Base-by-base conservation (phyloP, 2,888 invertebrate genomes). In the Latheticus oryzae region DNA sequence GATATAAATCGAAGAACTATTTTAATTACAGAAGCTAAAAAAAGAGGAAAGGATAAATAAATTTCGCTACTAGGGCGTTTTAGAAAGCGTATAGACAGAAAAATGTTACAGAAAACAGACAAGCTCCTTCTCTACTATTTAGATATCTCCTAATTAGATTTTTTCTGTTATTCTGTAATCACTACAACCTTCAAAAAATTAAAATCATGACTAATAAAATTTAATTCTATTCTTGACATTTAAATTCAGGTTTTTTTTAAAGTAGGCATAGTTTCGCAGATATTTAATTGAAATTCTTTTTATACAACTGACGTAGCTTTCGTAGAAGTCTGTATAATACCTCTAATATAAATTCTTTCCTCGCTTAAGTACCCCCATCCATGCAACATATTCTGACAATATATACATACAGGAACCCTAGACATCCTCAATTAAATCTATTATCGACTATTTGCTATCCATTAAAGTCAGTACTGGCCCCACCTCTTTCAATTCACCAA, bases 401-500 rank as follows among this genome's bases (percentile, higher is more conserved):
- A 26, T 42, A 24, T 12, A 19, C 11, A 37, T 8, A 11, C 30
- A 28, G 38, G 38, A 21, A 38, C 21, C 23, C 35, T 12, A 26
- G 48, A 33, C 53, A 35, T 35, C 43, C 21, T 54, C 54, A 54
- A 54, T 54, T 54, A 54, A 53, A 54, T 13, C 54, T 37, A 53
- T 43, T 53, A 43, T 40, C 38, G 40, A 35, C 53, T 53, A 54
- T 54, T 54, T 54, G 54, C 54, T 54, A 54, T 53, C 43, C 51
- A 51, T 51, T 33, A 47, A 23, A 28, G 19, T 5, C 28, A 15
- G 23, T 23, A 11, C 11, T 15, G 16, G 30, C 28, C 43, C 43
- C 26, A 30, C 43, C 45, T 45, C n/a, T 7, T 42, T 42, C 8
- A 42, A 42, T 42, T 42, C 15, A 42, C 37, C 4, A 7, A 35